Evolutionary conservation across 2,888 invertebrate species (phyloP).

Genomic region (Drosophila atripex): DNA sequence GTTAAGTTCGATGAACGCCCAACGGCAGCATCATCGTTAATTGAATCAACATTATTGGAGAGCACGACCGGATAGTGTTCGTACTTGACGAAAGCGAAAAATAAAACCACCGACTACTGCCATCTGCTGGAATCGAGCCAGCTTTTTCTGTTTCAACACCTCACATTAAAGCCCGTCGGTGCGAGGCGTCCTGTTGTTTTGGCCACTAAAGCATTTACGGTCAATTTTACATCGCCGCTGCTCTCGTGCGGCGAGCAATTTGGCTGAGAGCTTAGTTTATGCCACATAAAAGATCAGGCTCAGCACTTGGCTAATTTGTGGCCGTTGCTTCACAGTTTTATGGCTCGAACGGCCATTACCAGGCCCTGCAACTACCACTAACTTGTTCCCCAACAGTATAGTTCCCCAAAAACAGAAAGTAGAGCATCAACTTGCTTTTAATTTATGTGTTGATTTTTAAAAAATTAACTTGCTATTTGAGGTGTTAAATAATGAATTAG

Average conservation of each 20-base stretch:
- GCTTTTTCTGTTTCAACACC: conserved; percentile 13
- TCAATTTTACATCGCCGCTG: conserved; percentile 45
- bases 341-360: conserved; percentile 56
- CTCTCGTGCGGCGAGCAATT: conserved; percentile 56
- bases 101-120: background rate
- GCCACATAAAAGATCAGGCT: conserved; percentile 52
- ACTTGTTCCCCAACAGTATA: background rate
- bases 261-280: conserved; percentile 64
- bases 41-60: conserved; percentile 46
- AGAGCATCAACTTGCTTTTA: background rate
- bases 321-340: conserved; percentile 48
- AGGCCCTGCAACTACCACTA: conserved; percentile 8
- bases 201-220: conserved; percentile 48
- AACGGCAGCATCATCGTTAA: conserved; percentile 36
- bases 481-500: background rate
- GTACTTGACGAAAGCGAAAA: conserved; percentile 4
- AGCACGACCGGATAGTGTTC: conserved; percentile 6
- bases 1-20: conserved; percentile 48
- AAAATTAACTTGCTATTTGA: background rate
- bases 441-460: background rate
- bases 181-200: conserved; percentile 16
- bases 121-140: background rate
- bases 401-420: background rate
- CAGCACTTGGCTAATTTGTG: conserved; percentile 69
- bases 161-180: conserved; percentile 18